Evolutionary conservation across 2,797 vertebrate genomes (phyloP), one percentile per base, ranked within the genome.

Genomic region (Halcyon smyrnensis): DNA sequence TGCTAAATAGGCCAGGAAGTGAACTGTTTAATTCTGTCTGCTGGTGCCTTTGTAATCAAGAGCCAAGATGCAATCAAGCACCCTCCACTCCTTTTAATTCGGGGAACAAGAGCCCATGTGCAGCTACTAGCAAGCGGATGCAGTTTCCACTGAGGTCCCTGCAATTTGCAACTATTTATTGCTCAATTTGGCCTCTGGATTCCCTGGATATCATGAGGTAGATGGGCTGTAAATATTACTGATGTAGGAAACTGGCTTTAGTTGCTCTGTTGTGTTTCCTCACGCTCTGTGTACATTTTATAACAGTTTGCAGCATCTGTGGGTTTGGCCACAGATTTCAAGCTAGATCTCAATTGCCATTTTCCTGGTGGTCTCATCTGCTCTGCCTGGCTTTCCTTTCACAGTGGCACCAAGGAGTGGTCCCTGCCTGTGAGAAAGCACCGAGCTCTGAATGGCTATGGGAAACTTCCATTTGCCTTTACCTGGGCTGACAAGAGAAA

Each of bases 21-120:
- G 3, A 91, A 68, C n/a, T 77, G 60, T 68, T 96, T 90, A 90
- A 94, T 93, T 65, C 91, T 89, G 93, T 25, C 85, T 96, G 80
- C 90, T 87, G 88, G 28, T 95, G 83, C 84, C 75, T 94, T 93
- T 91, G 87, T 94, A 95, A 95, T 96, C 83, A 93, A 84, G 92
- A 93, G 93, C 68, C 64, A 67, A 90, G 88, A 93, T 93, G 95
- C 93, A 96, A 93, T 93, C 90, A 95, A 90, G 93, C 84, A 62
- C 75, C 90, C 92, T 63, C 83, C 21, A n/a, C 64, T 92, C 48
- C 86, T 84, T 67, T 78, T 77, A 50, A 74, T 94, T 83, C 3
- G 0, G 80, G 56, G 65, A 96, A 93, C 75, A 65, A 65, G 91
- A 94, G 90, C 88, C 92, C 91, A 17, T 60, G 86, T 89, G 90